Evolutionary conservation across 2,797 vertebrate species (phyloP).

Genomic region (Steatocranus sp.): DNA sequence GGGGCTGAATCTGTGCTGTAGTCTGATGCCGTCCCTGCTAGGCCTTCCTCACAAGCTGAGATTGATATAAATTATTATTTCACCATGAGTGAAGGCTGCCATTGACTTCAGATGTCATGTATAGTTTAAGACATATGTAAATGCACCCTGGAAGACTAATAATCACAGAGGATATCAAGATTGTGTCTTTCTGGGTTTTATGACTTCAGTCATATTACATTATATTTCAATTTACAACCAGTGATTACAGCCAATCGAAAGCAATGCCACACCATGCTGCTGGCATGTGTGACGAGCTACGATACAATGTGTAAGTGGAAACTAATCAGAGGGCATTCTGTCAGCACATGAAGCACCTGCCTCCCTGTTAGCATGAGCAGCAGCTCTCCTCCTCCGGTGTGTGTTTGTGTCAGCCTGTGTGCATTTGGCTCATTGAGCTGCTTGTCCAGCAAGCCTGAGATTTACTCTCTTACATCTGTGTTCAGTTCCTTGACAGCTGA

Average conservation of each 20-base stretch:
- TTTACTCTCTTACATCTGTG: constrained; percentile 1
- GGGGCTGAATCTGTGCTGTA: constrained; percentile 36
- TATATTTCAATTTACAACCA: background rate
- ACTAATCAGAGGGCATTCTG: background rate
- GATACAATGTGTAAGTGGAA: background rate
- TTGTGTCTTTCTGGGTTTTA: background rate
- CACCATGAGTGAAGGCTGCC: background rate
- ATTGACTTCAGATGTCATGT: background rate
- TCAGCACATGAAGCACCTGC: background rate
- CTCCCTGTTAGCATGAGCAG: constrained; percentile 10
- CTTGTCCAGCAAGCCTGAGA: background rate
- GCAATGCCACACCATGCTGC: background rate
- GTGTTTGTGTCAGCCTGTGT: background rate
- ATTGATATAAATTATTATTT: background rate
- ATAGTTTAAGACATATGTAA: background rate
- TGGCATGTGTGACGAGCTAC: background rate
- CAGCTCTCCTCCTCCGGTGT: background rate
- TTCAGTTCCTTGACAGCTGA: constrained; percentile 10
- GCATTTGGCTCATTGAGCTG: background rate
- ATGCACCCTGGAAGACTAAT: background rate
- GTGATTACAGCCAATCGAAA: background rate
- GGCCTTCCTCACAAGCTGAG: background rate
- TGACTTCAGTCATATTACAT: background rate
- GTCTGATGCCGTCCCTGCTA: background rate
- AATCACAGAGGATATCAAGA: background rate